phyloP scores from a whole-genome alignment of 2,888 invertebrate species.

The Brassicogethes aeneus region DNA sequence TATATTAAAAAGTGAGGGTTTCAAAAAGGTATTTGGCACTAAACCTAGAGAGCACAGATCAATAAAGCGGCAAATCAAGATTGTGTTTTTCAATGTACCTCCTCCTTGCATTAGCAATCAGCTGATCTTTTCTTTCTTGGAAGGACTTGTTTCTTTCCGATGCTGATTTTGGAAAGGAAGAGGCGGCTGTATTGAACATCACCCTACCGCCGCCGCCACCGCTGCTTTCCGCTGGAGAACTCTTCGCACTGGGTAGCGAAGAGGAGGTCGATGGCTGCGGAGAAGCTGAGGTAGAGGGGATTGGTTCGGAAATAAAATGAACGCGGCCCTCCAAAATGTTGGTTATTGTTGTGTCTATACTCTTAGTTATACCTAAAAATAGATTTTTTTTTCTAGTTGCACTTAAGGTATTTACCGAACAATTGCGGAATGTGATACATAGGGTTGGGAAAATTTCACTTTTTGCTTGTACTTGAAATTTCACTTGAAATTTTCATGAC shows the following conservation, averaged over 20 bases:
- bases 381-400: background rate
- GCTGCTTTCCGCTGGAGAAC: background rate
- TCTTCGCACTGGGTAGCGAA: slow-evolving; percentile 1
- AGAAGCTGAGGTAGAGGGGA: slow-evolving; percentile 6
- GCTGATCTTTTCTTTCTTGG: slow-evolving; percentile 67
- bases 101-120: slow-evolving; percentile 68
- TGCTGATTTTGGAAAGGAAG: slow-evolving; percentile 48
- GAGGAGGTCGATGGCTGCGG: slow-evolving; percentile 13
- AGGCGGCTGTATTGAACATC: slow-evolving; percentile 34
- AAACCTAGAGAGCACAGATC: background rate
- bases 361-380: slow-evolving; percentile 58
- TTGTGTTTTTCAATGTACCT: slow-evolving; percentile 73
- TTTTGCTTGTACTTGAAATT: too few species aligned
- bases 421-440: too few species aligned
- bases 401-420: too few species aligned
- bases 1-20: background rate
- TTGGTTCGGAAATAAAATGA: slow-evolving; percentile 48
- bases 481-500: too few species aligned
- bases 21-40: background rate
- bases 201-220: background rate
- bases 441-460: too few species aligned
- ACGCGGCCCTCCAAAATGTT: slow-evolving; percentile 71
- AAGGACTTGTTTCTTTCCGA: slow-evolving; percentile 63
- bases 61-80: slow-evolving; percentile 35
- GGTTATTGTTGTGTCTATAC: slow-evolving; percentile 70